Evolutionary conservation across 1,140 invertebrate species (phyloP), one percentile per base, ranked within the genome.

Genomic region (Anthonomus grandis): DNA sequence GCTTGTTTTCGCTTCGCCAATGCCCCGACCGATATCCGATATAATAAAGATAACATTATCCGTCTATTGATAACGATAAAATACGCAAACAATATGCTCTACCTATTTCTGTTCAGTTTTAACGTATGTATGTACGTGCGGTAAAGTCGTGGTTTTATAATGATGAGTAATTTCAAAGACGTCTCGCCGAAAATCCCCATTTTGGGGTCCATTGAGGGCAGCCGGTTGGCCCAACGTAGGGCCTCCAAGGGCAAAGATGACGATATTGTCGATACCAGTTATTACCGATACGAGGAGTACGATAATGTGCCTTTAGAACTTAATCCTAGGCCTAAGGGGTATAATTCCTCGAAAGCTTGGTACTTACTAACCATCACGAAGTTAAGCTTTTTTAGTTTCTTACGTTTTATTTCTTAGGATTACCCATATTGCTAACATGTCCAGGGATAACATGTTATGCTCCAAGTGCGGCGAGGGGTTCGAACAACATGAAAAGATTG

Each of bases 401-500:
- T 12, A 27, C 18, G 27, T 38, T 62, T 63, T 67, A 60, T 54
- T 63, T 82, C 84, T 49, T 74, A 87, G 84, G 70, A 78, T 89
- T 64, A 80, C 79, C 15, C 18, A 51, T 18, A 39, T 51, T 39
- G 49, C 49, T 41, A 84, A 75, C 25, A 92, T 93, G 89, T 89
- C 89, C 54, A 71, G 93, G 74, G 87, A 89, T 66, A 87, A 87
- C 67, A 94, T 94, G 92, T 86, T 89, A 68, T 98, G 95, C 76
- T 90, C 91, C 66, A 87, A 93, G 41, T 98, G 95, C 76, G 83
- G 86, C 53, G 92, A 97, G 66, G 93, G 93, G 6, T 97, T 98
- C 76, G 90, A 93, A 63, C 81, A 91, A 10, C 86, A 96, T 70
- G 96, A 99, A 73, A 97, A 98, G 77, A 98, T 99, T 74, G 94